phyloP scores from a whole-genome alignment of 2,797 vertebrate species.

The Acanthurus lineatus region DNA sequence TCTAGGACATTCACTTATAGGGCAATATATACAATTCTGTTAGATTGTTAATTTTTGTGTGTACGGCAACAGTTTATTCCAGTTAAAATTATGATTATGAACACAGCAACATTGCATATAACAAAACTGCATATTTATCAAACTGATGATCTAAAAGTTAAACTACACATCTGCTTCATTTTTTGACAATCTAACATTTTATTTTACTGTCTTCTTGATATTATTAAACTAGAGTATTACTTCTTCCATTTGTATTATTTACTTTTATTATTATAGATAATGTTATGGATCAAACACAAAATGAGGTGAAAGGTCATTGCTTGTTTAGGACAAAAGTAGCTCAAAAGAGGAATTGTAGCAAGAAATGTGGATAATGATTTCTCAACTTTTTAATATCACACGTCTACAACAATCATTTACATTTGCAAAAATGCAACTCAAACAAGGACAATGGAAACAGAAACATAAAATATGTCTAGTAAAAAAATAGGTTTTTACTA shows the following conservation, averaged over 20 bases:
- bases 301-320: background rate
- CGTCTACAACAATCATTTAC: conserved; percentile 41
- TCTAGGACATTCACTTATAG: conserved; percentile 13
- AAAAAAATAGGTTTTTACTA: background rate
- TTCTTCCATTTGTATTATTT: background rate
- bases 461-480: background rate
- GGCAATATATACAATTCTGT: background rate
- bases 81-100: conserved; percentile 2
- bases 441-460: conserved; percentile 19
- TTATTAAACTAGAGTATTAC: background rate
- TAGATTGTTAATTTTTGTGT: background rate
- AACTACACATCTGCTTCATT: background rate
- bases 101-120: conserved; percentile 18
- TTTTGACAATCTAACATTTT: background rate
- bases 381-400: conserved; percentile 61
- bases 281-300: conserved; percentile 13
- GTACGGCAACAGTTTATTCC: conserved; percentile 11
- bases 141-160: background rate
- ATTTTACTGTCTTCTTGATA: conserved; percentile 3
- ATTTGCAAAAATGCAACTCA: conserved; percentile 15
- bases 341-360: conserved; percentile 23
- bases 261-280: background rate
- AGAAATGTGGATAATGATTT: conserved; percentile 36
- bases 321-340: conserved; percentile 12
- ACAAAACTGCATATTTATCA: conserved; percentile 5